A percentile compares a stretch with the other conserved stretches of the same genome.
These are phyloP conservation scores for Dryomyza anilis DNA, from an alignment of 2,888 invertebrate species.

Conservation along the genomic window DNA sequence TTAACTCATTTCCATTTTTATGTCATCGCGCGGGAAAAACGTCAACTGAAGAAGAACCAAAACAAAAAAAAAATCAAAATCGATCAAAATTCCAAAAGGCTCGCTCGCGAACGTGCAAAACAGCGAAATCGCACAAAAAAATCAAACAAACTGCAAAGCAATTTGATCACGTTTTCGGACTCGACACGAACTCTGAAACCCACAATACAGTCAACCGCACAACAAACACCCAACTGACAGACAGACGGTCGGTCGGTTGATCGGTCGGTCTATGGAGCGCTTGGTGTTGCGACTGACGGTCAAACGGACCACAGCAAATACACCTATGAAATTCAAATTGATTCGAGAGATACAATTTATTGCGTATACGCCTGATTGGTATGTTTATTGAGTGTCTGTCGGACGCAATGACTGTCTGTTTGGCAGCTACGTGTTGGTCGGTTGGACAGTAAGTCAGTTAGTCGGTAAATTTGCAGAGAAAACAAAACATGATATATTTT, in stretches of 20 bases:
- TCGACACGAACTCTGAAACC: neutral
- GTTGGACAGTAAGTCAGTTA: neutral
- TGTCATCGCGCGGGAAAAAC: conserved; percentile 2
- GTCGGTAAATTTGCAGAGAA: neutral
- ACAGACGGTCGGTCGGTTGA: neutral
- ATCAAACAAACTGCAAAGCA: conserved; percentile 23
- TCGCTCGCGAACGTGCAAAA: conserved; percentile 35
- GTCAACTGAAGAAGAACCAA: too few relatives aligned
- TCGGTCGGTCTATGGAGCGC: neutral
- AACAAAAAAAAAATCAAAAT: too few relatives aligned
- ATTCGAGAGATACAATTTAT: conserved; percentile 7
- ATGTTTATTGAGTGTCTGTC: conserved; percentile 1
- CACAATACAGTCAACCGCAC: neutral
- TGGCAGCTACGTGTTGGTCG: neutral
- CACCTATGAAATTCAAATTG: conserved; percentile 17
- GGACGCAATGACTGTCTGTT: neutral
- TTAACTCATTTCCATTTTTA: conserved; percentile 15
- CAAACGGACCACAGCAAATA: neutral
- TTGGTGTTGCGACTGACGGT: neutral
- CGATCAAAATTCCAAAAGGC: conserved; percentile 43
- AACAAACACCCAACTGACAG: neutral
- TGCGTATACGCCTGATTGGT: conserved; percentile 20
- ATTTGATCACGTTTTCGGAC: conserved; percentile 1
- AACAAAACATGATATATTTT: neutral
- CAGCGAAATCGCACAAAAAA: conserved; percentile 23